A percentile compares a stretch with the other conserved stretches of the same genome.
Evolutionary conservation across 2,888 invertebrate species (phyloP).

Genomic region (Cremastinae sp.): DNA sequence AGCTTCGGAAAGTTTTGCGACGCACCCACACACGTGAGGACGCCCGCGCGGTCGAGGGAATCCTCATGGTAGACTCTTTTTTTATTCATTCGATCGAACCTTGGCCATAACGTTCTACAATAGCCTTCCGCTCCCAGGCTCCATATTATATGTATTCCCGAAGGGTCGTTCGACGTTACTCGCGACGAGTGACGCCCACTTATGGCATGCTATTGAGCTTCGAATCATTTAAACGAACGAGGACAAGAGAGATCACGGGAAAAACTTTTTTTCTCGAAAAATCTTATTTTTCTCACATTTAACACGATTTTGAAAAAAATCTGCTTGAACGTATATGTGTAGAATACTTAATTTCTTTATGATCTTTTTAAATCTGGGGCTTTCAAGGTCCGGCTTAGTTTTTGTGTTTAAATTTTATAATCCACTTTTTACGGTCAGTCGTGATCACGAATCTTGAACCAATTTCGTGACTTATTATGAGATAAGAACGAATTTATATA

Average conservation of each 20-base stretch:
- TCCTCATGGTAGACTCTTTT: constrained; percentile 36
- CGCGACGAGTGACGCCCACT: constrained; percentile 57
- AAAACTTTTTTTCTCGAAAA: constrained; percentile 16
- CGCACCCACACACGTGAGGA: constrained; percentile 38
- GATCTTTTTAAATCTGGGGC: too few relatives aligned
- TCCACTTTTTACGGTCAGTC: constrained; percentile 38
- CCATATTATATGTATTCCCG: constrained; percentile 43
- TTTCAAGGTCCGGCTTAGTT: too few relatives aligned
- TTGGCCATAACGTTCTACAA: constrained; percentile 22
- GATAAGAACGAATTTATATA: not conserved
- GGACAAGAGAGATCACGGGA: constrained; percentile 34
- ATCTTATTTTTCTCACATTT: not conserved
- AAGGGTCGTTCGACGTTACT: constrained; percentile 48
- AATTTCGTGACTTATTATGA: constrained; percentile 49
- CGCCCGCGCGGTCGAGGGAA: constrained; percentile 4
- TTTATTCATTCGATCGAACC: constrained; percentile 56
- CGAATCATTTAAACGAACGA: constrained; percentile 47
- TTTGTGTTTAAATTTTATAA: constrained; percentile 5
- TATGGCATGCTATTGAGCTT: constrained; percentile 56
- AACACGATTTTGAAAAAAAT: constrained; percentile 22
- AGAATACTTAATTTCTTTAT: too few relatives aligned
- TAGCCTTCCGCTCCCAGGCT: constrained; percentile 11
- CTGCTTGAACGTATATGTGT: too few relatives aligned
- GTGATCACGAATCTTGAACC: constrained; percentile 63
- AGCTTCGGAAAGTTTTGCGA: constrained; percentile 67